Evolutionary conservation across 1,140 invertebrate genomes (phyloP).

Genomic region (Linepithema humile): DNA sequence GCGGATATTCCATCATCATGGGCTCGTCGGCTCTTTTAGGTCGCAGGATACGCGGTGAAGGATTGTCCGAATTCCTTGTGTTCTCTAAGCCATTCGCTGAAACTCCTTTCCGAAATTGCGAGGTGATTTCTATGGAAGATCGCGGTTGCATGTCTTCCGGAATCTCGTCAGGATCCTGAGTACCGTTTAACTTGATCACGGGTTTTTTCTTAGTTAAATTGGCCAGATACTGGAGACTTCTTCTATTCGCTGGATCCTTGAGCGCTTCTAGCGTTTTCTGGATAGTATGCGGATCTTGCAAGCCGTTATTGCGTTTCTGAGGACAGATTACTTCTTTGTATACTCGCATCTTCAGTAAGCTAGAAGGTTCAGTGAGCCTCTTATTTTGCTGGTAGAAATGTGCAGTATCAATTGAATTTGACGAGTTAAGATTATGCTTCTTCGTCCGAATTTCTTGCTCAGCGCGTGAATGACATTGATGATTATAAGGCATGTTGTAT

Average conservation of each 20-base stretch:
- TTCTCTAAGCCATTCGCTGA: constrained; percentile 76
- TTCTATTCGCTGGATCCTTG: constrained; percentile 43
- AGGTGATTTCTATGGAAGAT: background rate
- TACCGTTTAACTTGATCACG: constrained; percentile 69
- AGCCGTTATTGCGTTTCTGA: constrained; percentile 76
- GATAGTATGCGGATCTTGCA: constrained; percentile 73
- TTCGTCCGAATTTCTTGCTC: background rate
- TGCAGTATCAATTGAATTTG: background rate
- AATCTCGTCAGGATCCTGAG: constrained; percentile 65
- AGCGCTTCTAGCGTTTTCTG: constrained; percentile 58
- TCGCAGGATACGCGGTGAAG: background rate
- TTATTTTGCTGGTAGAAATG: background rate
- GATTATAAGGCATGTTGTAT: background rate
- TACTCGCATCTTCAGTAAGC: constrained; percentile 72
- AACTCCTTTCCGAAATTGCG: background rate
- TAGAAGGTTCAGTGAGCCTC: constrained; percentile 62
- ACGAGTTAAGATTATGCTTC: background rate
- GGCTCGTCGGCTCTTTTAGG: background rate
- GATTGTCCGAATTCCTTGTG: constrained; percentile 71
- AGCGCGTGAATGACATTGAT: background rate
- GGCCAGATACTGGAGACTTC: constrained; percentile 60
- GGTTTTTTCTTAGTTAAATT: constrained; percentile 59
- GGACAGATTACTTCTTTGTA: constrained; percentile 67
- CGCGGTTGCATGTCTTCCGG: constrained; percentile 8
- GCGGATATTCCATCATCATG: constrained; percentile 49